These are phyloP conservation scores for Anarsia innoxiella DNA, from an alignment of 2,888 invertebrate genomes.

Conservation along the genomic window DNA sequence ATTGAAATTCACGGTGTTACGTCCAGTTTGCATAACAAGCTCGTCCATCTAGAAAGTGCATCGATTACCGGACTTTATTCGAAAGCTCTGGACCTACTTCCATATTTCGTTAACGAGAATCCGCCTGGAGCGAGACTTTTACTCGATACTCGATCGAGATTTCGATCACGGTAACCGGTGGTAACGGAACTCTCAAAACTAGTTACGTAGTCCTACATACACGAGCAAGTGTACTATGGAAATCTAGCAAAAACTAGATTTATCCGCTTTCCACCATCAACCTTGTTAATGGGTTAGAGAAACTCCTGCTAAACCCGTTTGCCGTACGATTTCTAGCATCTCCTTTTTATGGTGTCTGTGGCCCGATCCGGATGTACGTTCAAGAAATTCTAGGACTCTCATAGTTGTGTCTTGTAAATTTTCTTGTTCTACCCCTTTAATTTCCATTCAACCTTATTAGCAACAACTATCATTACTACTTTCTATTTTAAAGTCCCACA, in stretches of 20 bases:
- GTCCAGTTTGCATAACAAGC: conserved; percentile 64
- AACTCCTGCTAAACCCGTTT: conserved; percentile 50
- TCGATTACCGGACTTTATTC: conserved; percentile 53
- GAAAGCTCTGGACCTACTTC: conserved; percentile 65
- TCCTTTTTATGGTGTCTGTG: conserved; percentile 34
- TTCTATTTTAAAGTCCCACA: conserved; percentile 54
- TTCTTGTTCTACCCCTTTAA: conserved; percentile 10
- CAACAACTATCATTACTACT: conserved; percentile 27
- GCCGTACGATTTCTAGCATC: conserved; percentile 48
- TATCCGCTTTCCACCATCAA: conserved; percentile 63
- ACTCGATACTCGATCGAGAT: conserved; percentile 52
- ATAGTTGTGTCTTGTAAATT: conserved; percentile 10
- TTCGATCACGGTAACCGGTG: conserved; percentile 38
- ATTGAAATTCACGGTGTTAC: conserved; percentile 67
- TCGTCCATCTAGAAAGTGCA: conserved; percentile 69
- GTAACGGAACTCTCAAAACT: conserved; percentile 55
- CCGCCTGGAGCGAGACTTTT: conserved; percentile 63
- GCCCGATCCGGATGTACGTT: conserved; percentile 40
- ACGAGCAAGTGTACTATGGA: conserved; percentile 41
- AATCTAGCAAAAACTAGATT: conserved; percentile 66
- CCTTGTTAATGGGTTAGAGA: conserved; percentile 67
- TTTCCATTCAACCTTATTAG: conserved; percentile 13
- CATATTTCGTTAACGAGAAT: conserved; percentile 57
- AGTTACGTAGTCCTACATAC: conserved; percentile 55
- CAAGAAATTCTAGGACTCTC: conserved; percentile 16